Percentiles rank a stretch among this genome's conserved stretches.
Evolutionary conservation across 2,888 invertebrate species (phyloP).

Genomic region (Melitaea athalia): DNA sequence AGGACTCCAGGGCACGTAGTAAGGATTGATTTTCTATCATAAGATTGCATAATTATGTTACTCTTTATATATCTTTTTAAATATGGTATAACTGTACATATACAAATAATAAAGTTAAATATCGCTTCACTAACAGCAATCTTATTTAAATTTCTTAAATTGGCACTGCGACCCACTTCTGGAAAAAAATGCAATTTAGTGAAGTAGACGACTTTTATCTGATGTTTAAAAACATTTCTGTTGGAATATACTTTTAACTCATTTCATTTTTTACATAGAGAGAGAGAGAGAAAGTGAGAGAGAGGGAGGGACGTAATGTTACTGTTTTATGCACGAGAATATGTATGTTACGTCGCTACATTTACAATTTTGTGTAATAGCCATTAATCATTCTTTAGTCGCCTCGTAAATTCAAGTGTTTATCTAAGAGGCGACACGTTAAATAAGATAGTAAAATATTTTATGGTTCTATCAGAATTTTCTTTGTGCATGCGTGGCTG

Average conservation of each 20-base stretch:
- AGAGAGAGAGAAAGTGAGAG: background rate
- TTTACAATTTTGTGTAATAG: conserved; percentile 52
- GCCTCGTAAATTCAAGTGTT: conserved; percentile 57
- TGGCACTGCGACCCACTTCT: conserved; percentile 28
- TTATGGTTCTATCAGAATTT: conserved; percentile 60
- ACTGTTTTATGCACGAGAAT: background rate
- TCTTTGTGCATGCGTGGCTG: conserved; percentile 32
- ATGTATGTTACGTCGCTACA: conserved; percentile 29
- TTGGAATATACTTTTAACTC: conserved; percentile 51
- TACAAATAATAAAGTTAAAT: background rate
- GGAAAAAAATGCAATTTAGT: conserved; percentile 40
- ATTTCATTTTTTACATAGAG: background rate
- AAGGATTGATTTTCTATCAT: background rate
- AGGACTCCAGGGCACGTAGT: too few relatives aligned
- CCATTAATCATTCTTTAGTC: conserved; percentile 46
- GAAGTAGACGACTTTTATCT: conserved; percentile 54
- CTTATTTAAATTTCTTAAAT: conserved; percentile 28
- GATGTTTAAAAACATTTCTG: conserved; percentile 50
- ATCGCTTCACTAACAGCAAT: conserved; percentile 2
- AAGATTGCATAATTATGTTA: background rate
- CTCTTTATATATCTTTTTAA: background rate
- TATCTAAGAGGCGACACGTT: conserved; percentile 65
- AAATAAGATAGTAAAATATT: conserved; percentile 72
- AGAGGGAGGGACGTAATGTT: background rate
- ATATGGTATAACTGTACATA: background rate